Evolutionary conservation across 2,888 invertebrate genomes (phyloP).

Genomic region (Oligia latruncula): DNA sequence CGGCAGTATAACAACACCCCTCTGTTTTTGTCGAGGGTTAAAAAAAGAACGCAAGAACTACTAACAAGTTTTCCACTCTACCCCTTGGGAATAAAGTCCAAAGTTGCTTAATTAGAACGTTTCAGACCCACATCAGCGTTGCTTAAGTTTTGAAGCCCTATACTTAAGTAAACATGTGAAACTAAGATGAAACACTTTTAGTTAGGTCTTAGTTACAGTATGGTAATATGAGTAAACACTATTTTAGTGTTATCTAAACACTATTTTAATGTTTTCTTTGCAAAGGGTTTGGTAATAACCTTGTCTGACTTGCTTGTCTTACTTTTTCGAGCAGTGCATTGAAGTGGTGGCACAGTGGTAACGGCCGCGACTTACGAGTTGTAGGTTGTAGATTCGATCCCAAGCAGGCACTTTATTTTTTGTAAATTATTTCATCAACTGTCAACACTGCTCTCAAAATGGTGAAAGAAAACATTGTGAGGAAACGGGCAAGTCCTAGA

Average conservation of each 20-base stretch:
- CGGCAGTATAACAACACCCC: too few species aligned
- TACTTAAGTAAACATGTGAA: constrained; percentile 48
- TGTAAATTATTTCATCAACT: background rate
- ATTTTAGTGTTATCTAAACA: constrained; percentile 47
- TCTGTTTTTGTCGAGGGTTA: too few species aligned
- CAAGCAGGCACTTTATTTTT: background rate
- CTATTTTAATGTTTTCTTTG: constrained; percentile 41
- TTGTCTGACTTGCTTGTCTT: background rate
- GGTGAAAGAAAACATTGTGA: background rate
- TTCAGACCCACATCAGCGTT: constrained; percentile 24
- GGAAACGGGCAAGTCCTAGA: background rate
- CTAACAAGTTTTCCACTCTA: constrained; percentile 33
- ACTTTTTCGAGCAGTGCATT: background rate
- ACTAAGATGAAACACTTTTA: constrained; percentile 57
- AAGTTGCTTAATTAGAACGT: constrained; percentile 53
- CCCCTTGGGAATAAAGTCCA: constrained; percentile 41
- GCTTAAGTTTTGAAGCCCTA: constrained; percentile 46
- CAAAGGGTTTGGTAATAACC: constrained; percentile 7
- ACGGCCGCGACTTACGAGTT: too few species aligned
- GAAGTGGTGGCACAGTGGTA: background rate
- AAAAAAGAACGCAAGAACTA: constrained; percentile 37
- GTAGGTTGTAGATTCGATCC: background rate
- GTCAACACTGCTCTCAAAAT: background rate
- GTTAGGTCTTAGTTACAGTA: constrained; percentile 39
- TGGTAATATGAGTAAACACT: constrained; percentile 37